phyloP scores from a whole-genome alignment of 37 sponge, comb jelly and placozoan species.

The Crambe crambe region DNA sequence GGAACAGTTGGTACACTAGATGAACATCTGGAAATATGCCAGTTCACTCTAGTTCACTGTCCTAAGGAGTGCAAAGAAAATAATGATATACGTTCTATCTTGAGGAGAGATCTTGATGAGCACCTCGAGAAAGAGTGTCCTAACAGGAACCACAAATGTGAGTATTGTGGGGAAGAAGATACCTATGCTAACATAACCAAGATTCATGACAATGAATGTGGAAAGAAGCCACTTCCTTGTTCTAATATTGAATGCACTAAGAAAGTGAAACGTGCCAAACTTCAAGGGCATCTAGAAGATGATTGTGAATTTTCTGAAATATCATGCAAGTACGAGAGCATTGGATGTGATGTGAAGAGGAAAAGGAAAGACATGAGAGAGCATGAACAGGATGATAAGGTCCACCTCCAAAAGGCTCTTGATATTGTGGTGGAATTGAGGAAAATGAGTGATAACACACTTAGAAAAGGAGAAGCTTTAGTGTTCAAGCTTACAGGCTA shows the following conservation, averaged over 20 bases:
- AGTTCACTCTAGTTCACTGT: slow-evolving; percentile 15
- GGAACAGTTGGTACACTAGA: slow-evolving; percentile 34
- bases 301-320: slow-evolving; percentile 6
- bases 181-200: slow-evolving; percentile 10
- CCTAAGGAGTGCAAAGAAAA: slow-evolving; percentile 19
- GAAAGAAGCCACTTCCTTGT: slow-evolving; percentile 12
- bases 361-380: background rate
- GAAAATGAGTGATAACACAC: background rate
- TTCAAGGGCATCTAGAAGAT: background rate
- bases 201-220: slow-evolving; percentile 18
- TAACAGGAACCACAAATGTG: slow-evolving; percentile 26
- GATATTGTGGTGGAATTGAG: background rate
- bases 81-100: background rate
- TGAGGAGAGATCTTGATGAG: slow-evolving; percentile 1
- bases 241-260: slow-evolving; percentile 12
- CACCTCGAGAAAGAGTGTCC: slow-evolving; percentile 17
- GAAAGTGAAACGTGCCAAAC: background rate
- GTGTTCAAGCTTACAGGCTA: background rate
- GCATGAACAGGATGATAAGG: slow-evolving; percentile 24
- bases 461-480: background rate
- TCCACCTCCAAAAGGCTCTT: background rate
- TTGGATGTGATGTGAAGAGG: slow-evolving; percentile 15
- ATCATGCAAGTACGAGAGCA: slow-evolving; percentile 19
- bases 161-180: slow-evolving; percentile 19
- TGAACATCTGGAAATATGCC: slow-evolving; percentile 15